Conservation (phyloP, 2,113 vertebrate species). For the Rhizomys pruinosus region DNA sequence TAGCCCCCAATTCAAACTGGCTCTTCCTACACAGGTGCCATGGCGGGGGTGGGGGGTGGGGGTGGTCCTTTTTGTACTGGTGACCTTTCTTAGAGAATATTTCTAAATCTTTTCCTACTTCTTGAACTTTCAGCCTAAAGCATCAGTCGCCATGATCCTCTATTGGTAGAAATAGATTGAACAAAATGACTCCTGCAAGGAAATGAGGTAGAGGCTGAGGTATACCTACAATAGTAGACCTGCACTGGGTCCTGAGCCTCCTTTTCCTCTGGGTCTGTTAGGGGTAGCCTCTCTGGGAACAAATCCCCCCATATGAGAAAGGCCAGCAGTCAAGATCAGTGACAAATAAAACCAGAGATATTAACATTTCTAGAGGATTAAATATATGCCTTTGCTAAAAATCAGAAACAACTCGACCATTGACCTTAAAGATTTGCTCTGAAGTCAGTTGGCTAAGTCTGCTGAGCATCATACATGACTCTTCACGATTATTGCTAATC, state of each 20-base stretch:
- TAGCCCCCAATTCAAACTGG: too few species aligned
- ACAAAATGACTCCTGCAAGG: not conserved
- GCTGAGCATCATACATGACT: not conserved
- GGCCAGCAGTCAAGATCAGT: not conserved
- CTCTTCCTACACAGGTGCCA: too few species aligned
- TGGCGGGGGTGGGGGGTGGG: too few species aligned
- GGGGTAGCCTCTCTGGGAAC: not conserved
- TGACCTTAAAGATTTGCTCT: conserved; percentile 43
- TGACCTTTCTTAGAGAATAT: not conserved
- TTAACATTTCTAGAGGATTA: conserved; percentile 9
- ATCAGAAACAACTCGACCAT: conserved; percentile 1
- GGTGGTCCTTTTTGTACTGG: not conserved
- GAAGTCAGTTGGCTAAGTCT: conserved; percentile 33
- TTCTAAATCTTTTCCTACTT: not conserved
- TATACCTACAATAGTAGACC: not conserved
- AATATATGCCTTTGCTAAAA: not conserved
- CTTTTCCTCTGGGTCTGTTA: not conserved
- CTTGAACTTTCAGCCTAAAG: not conserved
- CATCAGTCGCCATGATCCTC: not conserved
- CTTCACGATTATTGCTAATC: conserved; percentile 59
- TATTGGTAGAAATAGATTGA: not conserved
- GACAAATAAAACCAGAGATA: conserved; percentile 11
- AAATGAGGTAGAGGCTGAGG: not conserved
- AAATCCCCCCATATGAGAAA: not conserved
- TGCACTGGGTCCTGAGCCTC: not conserved